phyloP scores from a whole-genome alignment of 1,140 invertebrate genomes.

The Platyura marginata region DNA sequence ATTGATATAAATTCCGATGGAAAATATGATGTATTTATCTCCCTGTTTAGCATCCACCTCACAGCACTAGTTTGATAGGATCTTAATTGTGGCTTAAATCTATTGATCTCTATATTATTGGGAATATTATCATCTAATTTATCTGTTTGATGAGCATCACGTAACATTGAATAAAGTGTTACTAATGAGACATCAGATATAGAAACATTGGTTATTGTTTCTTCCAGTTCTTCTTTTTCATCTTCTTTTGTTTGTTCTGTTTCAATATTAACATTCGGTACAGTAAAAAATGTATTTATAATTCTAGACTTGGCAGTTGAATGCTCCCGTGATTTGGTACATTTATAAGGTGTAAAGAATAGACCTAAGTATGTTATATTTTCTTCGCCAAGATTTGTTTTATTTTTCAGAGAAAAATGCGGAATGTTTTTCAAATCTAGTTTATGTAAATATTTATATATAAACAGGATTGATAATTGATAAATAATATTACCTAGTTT shows the following conservation, averaged over 20 bases:
- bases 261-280: neutral
- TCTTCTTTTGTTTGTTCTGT: neutral
- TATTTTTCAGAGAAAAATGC: too few relatives aligned
- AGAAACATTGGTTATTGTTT: neutral
- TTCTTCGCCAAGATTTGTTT: too few relatives aligned
- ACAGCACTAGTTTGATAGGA: constrained; percentile 47
- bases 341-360: neutral
- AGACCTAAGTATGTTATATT: neutral
- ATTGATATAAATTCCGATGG: constrained; percentile 9
- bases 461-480: too few relatives aligned
- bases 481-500: too few relatives aligned
- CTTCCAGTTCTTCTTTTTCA: neutral
- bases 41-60: constrained; percentile 45
- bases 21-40: constrained; percentile 15
- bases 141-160: neutral
- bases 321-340: neutral
- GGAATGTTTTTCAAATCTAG: too few relatives aligned
- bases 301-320: neutral
- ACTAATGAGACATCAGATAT: neutral
- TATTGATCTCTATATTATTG: neutral
- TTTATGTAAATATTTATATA: too few relatives aligned
- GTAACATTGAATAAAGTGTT: neutral
- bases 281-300: neutral
- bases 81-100: constrained; percentile 26
- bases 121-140: neutral